These are phyloP conservation scores for Drosophila kanekoi DNA, from an alignment of 2,888 invertebrate species.

Conservation along the genomic window DNA sequence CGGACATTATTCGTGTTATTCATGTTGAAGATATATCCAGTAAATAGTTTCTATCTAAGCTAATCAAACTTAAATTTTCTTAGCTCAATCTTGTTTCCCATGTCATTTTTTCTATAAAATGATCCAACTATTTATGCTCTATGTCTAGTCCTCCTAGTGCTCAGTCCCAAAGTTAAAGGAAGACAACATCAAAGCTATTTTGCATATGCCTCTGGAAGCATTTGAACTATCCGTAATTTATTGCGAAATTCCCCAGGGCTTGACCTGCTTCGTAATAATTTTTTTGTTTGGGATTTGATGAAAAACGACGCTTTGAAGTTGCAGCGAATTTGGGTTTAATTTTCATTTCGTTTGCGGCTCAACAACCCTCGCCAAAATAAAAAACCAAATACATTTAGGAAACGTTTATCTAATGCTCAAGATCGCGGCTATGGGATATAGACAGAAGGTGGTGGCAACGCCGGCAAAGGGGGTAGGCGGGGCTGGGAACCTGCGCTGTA, in stretches of 20 bases:
- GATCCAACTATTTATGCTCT: too few species aligned
- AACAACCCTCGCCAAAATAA: conserved; percentile 51
- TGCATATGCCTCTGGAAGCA: conserved; percentile 28
- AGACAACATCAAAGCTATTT: conserved; percentile 29
- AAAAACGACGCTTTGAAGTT: conserved; percentile 65
- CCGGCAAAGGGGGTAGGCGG: neutral
- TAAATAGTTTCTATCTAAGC: too few species aligned
- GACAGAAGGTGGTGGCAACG: conserved; percentile 3
- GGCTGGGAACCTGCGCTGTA: conserved; percentile 10
- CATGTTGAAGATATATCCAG: too few species aligned
- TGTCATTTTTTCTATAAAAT: too few species aligned
- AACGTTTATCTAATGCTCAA: conserved; percentile 70
- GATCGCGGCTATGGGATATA: conserved; percentile 46
- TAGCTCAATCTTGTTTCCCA: too few species aligned
- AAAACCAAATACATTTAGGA: conserved; percentile 40
- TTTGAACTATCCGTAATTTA: conserved; percentile 44
- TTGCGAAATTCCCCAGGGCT: conserved; percentile 41
- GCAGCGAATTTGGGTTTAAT: conserved; percentile 56
- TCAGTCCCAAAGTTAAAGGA: neutral
- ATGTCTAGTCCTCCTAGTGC: neutral
- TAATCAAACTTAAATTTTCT: too few species aligned
- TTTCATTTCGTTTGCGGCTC: conserved; percentile 57
- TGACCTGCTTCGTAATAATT: conserved; percentile 37
- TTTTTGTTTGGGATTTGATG: conserved; percentile 26
- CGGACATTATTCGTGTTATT: too few species aligned